These are phyloP conservation scores for Pseudorasbora parva DNA, from an alignment of 2,113 vertebrate species.

Conservation along the genomic window DNA sequence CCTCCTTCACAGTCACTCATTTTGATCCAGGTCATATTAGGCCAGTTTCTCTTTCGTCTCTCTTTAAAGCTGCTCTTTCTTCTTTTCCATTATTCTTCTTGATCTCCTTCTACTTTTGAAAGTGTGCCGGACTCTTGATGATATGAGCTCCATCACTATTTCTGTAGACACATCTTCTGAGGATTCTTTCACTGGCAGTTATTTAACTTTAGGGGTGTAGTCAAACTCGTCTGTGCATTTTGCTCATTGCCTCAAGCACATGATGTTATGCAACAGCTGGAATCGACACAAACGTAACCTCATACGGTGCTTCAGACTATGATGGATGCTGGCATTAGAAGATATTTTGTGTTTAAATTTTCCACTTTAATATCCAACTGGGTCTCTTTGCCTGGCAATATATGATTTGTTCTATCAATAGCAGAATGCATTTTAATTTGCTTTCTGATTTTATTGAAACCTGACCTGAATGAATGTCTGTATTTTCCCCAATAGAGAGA, in stretches of 20 bases:
- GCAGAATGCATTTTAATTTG: not conserved
- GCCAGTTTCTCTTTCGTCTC: not conserved
- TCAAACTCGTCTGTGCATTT: conserved; percentile 11
- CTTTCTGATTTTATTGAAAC: not conserved
- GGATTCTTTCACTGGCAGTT: not conserved
- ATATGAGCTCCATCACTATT: not conserved
- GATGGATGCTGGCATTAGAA: not conserved
- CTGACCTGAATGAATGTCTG: conserved; percentile 20
- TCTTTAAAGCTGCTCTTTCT: conserved; percentile 1
- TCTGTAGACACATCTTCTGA: conserved; percentile 8
- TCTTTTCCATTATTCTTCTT: conserved; percentile 32
- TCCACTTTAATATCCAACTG: not conserved
- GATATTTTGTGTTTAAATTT: not conserved
- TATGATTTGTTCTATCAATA: conserved; percentile 8
- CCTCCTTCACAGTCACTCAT: not conserved
- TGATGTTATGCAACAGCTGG: not conserved
- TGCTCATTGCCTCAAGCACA: conserved; percentile 15
- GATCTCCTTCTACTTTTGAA: conserved; percentile 17
- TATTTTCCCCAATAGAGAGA: conserved; percentile 15
- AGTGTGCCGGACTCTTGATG: conserved; percentile 20
- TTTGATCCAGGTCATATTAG: conserved; percentile 19
- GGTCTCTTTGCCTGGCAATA: not conserved
- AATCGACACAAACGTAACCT: not conserved
- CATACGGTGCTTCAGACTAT: not conserved
- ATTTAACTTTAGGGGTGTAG: conserved; percentile 1